Evolutionary conservation across 1,140 invertebrate genomes (phyloP).

Genomic region (Anastrepha obliqua): DNA sequence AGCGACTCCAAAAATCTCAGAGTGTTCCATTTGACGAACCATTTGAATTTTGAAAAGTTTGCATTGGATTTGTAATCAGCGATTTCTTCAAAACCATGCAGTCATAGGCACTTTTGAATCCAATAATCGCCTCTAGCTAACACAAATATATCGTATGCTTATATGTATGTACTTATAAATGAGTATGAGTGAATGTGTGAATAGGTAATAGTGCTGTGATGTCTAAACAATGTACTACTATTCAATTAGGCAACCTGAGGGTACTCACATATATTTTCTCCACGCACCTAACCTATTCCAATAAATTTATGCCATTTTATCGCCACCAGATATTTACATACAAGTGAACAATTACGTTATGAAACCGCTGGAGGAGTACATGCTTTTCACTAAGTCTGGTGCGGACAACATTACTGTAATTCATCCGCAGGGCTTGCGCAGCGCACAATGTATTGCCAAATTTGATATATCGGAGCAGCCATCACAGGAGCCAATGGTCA

Average conservation of each 20-base stretch:
- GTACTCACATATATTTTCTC: too few relatives aligned
- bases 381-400: slow-evolving; percentile 88
- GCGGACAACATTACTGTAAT: slow-evolving; percentile 87
- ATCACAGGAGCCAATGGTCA: slow-evolving; percentile 79
- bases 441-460: slow-evolving; percentile 85
- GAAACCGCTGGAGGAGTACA: slow-evolving; percentile 91
- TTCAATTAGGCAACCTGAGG: too few relatives aligned
- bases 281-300: too few relatives aligned
- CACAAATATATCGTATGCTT: neutral
- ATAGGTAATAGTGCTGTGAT: too few relatives aligned
- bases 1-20: too few relatives aligned
- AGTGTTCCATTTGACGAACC: too few relatives aligned
- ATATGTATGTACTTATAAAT: neutral
- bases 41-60: too few relatives aligned
- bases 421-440: slow-evolving; percentile 87
- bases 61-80: too few relatives aligned
- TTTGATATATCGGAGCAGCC: slow-evolving; percentile 81
- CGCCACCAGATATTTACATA: slow-evolving; percentile 83
- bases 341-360: slow-evolving; percentile 86
- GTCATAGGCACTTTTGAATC: too few relatives aligned
- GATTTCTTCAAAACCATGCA: too few relatives aligned
- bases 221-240: too few relatives aligned
- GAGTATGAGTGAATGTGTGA: neutral
- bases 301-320: neutral
- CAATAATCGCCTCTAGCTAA: too few relatives aligned